These are phyloP conservation scores for Syrista parreyssii DNA, from an alignment of 2,888 invertebrate species.

Conservation along the genomic window DNA sequence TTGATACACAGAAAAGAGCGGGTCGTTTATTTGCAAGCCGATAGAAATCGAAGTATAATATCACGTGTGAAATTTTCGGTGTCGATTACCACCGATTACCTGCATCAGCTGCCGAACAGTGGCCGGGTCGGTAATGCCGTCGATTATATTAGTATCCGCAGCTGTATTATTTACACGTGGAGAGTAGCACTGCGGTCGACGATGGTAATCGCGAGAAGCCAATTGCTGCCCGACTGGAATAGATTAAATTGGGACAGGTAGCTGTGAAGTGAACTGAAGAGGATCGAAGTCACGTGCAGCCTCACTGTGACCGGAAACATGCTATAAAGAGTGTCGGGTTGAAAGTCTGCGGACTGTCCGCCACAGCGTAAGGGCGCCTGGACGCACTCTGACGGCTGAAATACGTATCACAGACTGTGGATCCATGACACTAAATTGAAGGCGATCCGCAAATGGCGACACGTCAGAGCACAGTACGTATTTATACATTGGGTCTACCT, in stretches of 20 bases:
- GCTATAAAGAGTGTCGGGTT: slow-evolving; percentile 37
- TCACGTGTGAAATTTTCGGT: slow-evolving; percentile 38
- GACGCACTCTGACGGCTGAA: not conserved
- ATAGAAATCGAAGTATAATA: not conserved
- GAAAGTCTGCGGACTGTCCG: not conserved
- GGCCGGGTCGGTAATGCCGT: slow-evolving; percentile 26
- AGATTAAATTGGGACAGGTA: slow-evolving; percentile 61
- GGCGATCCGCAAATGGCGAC: not conserved
- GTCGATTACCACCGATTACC: slow-evolving; percentile 42
- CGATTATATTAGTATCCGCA: slow-evolving; percentile 43
- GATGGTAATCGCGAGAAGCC: slow-evolving; percentile 22
- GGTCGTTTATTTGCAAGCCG: not conserved
- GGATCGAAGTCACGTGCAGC: slow-evolving; percentile 58
- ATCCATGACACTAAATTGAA: not conserved
- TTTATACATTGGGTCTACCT: not conserved
- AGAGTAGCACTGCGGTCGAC: slow-evolving; percentile 51
- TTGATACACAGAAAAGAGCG: not conserved
- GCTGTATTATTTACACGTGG: slow-evolving; percentile 59
- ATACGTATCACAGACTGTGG: not conserved
- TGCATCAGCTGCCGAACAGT: slow-evolving; percentile 36
- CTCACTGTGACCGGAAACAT: slow-evolving; percentile 52
- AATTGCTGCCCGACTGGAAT: slow-evolving; percentile 28
- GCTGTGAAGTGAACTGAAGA: slow-evolving; percentile 54
- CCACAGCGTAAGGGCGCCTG: not conserved
- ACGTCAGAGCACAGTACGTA: not conserved